phyloP scores from a whole-genome alignment of 2,888 invertebrate species.

The Ichneumoninae sp. region DNA sequence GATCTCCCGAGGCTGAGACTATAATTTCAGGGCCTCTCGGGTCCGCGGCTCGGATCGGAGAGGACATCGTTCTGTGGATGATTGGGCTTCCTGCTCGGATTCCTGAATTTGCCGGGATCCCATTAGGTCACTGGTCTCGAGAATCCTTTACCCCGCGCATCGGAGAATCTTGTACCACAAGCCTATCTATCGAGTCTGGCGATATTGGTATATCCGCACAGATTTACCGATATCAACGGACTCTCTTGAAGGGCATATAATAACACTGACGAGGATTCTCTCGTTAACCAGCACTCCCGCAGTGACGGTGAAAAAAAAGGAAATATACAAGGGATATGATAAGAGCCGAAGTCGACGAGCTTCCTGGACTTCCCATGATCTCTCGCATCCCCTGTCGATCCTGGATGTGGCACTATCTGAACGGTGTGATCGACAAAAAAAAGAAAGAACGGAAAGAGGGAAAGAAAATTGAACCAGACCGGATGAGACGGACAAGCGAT shows the following conservation, averaged over 20 bases:
- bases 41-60: conserved; percentile 6
- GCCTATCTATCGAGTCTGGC: not conserved
- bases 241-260: conserved; percentile 8
- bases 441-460: conserved; percentile 16
- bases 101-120: conserved; percentile 3
- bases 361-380: conserved; percentile 40
- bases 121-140: not conserved
- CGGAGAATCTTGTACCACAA: conserved; percentile 20
- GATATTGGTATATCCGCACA: not conserved
- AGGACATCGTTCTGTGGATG: conserved; percentile 37
- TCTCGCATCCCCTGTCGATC: conserved; percentile 41
- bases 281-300: conserved; percentile 33
- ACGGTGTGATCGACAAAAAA: conserved; percentile 54
- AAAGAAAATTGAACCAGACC: conserved; percentile 13
- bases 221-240: conserved; percentile 25
- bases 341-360: conserved; percentile 32
- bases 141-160: conserved; percentile 34
- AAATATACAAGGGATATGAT: conserved; percentile 1
- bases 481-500: conserved; percentile 44
- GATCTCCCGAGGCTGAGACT: conserved; percentile 41
- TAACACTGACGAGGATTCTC: conserved; percentile 37
- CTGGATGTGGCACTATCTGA: conserved; percentile 53
- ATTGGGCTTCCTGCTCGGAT: conserved; percentile 40
- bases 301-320: conserved; percentile 6
- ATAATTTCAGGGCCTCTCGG: conserved; percentile 53